Evolutionary conservation across 2,797 vertebrate species (phyloP).

Genomic region (Rhinoraja longicauda): DNA sequence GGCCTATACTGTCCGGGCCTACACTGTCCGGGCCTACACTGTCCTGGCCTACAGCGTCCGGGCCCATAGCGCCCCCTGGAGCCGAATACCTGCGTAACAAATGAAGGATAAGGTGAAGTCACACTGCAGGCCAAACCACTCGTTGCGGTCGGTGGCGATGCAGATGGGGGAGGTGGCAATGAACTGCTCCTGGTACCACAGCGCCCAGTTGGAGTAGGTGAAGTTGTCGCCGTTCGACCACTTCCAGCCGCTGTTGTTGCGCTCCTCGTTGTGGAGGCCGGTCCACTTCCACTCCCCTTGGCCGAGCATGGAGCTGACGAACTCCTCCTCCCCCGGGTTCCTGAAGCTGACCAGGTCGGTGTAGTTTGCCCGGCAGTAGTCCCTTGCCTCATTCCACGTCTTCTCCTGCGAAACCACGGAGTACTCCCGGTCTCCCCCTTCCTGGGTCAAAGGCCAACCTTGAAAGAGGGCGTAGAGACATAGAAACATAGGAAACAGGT

Average conservation of each 20-base stretch:
- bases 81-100: background rate
- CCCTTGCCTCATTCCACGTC: background rate
- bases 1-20: too few species aligned
- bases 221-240: background rate
- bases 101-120: background rate
- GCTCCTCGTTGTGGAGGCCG: background rate
- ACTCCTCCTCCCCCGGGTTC: background rate
- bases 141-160: background rate
- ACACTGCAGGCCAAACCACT: background rate
- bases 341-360: background rate
- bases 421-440: background rate
- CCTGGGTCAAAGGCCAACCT: background rate
- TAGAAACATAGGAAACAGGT: too few species aligned
- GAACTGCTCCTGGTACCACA: background rate
- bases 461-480: background rate
- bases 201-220: background rate
- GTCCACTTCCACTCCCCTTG: background rate
- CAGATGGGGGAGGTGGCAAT: background rate
- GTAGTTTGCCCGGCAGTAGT: background rate
- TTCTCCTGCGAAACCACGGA: background rate
- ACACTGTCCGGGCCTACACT: too few species aligned
- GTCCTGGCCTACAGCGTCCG: too few species aligned
- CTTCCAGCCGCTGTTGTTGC: background rate
- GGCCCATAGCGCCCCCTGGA: too few species aligned
- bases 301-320: background rate